These are phyloP conservation scores for Etheostoma spectabile DNA, from an alignment of 2,113 vertebrate genomes.

Conservation along the genomic window DNA sequence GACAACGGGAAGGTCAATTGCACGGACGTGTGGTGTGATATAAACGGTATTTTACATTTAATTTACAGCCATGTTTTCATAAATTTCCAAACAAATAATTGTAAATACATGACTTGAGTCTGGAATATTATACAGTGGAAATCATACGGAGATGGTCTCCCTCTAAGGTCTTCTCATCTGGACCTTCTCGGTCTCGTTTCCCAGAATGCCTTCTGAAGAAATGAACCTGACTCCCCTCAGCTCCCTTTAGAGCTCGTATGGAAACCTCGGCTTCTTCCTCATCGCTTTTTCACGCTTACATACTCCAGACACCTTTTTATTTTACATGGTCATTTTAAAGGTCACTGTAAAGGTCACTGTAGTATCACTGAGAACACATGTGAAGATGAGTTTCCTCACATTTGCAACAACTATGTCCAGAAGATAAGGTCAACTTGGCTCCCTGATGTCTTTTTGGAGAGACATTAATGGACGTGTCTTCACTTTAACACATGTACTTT, in stretches of 20 bases:
- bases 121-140: too few relatives aligned
- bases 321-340: too few relatives aligned
- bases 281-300: not conserved
- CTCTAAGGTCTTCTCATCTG: not conserved
- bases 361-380: not conserved
- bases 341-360: constrained; percentile 42
- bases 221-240: not conserved
- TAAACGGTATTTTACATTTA: not conserved
- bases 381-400: constrained; percentile 42
- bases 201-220: not conserved
- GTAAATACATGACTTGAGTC: not conserved
- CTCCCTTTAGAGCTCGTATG: not conserved
- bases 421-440: constrained; percentile 35
- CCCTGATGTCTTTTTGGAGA: not conserved
- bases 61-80: not conserved
- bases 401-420: not conserved
- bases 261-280: not conserved
- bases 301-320: not conserved
- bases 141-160: not conserved
- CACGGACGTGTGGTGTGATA: too few relatives aligned
- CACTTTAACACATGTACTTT: not conserved
- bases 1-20: too few relatives aligned
- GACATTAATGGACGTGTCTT: not conserved
- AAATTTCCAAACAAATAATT: not conserved
- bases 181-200: constrained; percentile 1